Conservation (phyloP, 2,797 vertebrate genomes). For the Rhinogobio ventralis region DNA sequence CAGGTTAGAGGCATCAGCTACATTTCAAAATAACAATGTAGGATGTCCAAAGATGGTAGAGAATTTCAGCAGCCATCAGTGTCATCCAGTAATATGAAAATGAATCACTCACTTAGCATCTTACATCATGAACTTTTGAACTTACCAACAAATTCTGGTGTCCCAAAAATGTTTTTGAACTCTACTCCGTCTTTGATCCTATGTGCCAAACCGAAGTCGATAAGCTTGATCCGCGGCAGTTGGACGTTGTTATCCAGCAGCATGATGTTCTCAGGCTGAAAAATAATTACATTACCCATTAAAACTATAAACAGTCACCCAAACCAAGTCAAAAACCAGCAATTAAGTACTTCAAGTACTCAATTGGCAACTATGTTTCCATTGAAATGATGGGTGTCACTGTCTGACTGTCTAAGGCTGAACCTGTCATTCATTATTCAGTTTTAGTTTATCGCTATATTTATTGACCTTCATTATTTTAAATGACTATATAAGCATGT, state of each 20-base stretch:
- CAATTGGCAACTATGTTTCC: neutral
- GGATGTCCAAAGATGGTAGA: conserved; percentile 16
- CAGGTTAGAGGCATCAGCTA: conserved; percentile 56
- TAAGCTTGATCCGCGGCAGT: conserved; percentile 92
- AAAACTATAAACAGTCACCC: neutral
- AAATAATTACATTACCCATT: conserved; percentile 42
- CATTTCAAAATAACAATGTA: conserved; percentile 33
- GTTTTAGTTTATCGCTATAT: neutral
- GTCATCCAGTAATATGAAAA: conserved; percentile 14
- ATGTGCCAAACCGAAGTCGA: conserved; percentile 96
- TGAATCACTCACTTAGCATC: conserved; percentile 37
- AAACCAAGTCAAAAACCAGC: neutral
- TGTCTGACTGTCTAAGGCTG: neutral
- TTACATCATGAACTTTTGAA: conserved; percentile 33
- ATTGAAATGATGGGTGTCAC: neutral
- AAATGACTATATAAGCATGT: neutral
- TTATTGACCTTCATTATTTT: neutral
- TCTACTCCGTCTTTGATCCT: conserved; percentile 93
- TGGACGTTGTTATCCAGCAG: conserved; percentile 89
- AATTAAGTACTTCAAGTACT: neutral
- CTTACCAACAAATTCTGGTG: conserved; percentile 97
- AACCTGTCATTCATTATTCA: neutral
- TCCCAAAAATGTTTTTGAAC: conserved; percentile 98
- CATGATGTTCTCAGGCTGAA: conserved; percentile 98
- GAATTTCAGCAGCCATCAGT: neutral